phyloP scores from a whole-genome alignment of 2,113 vertebrate genomes.

The Anarrhichthys ocellatus region DNA sequence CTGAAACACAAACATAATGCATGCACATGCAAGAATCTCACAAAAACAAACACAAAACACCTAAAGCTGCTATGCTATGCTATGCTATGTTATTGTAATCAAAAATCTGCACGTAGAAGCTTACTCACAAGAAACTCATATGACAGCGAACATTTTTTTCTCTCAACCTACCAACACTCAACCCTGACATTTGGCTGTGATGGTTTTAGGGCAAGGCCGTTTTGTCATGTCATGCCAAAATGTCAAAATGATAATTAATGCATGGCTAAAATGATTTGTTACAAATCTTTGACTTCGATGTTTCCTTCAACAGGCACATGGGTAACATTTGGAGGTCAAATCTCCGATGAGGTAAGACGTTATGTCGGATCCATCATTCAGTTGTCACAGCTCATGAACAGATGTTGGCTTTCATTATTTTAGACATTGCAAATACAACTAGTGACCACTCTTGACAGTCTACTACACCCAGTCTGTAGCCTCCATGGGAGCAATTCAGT shows the following conservation, averaged over 20 bases:
- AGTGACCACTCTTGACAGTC: constrained; percentile 6
- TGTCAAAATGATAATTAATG: constrained; percentile 48
- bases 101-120: background rate
- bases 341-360: constrained; percentile 94
- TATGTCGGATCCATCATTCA: constrained; percentile 33
- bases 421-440: background rate
- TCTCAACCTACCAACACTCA: constrained; percentile 21
- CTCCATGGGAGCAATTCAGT: constrained; percentile 22
- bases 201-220: constrained; percentile 9
- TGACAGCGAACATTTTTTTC: constrained; percentile 1
- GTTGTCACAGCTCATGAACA: constrained; percentile 11
- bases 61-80: background rate
- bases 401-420: constrained; percentile 21
- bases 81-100: background rate
- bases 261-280: constrained; percentile 21
- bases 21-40: background rate
- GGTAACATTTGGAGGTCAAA: constrained; percentile 98
- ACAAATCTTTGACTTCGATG: constrained; percentile 39
- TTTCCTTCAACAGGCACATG: constrained; percentile 90
- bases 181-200: constrained; percentile 58
- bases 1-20: background rate
- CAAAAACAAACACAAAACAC: background rate
- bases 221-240: constrained; percentile 51
- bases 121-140: background rate
- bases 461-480: constrained; percentile 6